phyloP scores from a whole-genome alignment of 2,888 invertebrate species.

The Tachina fera region DNA sequence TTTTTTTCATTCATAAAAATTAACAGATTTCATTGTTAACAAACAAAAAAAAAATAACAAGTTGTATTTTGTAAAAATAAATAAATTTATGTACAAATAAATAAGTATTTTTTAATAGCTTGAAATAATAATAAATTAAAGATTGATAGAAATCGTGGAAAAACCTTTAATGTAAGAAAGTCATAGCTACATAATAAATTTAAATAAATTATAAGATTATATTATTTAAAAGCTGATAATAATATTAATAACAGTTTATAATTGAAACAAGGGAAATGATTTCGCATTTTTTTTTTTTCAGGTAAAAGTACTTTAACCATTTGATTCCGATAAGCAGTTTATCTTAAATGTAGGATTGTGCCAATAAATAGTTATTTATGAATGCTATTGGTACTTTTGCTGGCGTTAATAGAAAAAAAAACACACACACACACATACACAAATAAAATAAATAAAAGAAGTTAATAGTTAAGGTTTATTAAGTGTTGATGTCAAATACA shows the following conservation, averaged over 20 bases:
- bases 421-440: not conserved
- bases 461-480: not conserved
- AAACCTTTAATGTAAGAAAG: not conserved
- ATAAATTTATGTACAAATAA: not conserved
- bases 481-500: constrained; percentile 9
- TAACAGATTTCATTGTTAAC: not conserved
- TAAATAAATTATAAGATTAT: constrained; percentile 4
- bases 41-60: constrained; percentile 4
- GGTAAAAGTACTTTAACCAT: constrained; percentile 5
- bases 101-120: not conserved
- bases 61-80: not conserved
- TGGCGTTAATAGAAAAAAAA: not conserved
- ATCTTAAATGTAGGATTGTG: constrained; percentile 4
- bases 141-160: constrained; percentile 24
- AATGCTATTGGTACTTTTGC: not conserved
- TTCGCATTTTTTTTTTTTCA: constrained; percentile 9
- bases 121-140: not conserved
- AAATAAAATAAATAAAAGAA: not conserved
- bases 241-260: constrained; percentile 21
- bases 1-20: constrained; percentile 37
- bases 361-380: constrained; percentile 23
- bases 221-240: constrained; percentile 8
- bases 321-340: constrained; percentile 30
- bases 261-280: constrained; percentile 45
- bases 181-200: not conserved